Percentiles rank a stretch among this genome's conserved stretches.
These are phyloP conservation scores for Sympetrum striolatum DNA, from an alignment of 2,888 invertebrate genomes.

Conservation along the genomic window DNA sequence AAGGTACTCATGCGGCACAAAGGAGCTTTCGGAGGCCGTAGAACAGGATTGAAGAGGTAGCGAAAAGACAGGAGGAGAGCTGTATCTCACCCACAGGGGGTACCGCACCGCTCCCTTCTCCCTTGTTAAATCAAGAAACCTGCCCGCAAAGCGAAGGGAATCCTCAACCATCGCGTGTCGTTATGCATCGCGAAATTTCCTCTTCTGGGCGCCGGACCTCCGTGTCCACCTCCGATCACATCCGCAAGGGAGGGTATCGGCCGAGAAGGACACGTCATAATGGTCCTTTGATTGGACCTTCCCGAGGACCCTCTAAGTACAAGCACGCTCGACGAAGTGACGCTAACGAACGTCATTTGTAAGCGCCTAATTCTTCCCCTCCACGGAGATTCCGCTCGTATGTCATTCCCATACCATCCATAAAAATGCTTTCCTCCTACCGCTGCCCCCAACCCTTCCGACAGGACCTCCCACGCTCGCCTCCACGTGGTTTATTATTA, in stretches of 20 bases:
- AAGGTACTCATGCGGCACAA: too few species aligned
- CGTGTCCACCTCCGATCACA: background rate
- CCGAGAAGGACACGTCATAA: constrained; percentile 8
- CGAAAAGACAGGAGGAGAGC: background rate
- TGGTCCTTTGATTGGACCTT: constrained; percentile 19
- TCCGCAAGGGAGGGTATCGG: background rate
- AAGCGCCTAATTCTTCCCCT: constrained; percentile 12
- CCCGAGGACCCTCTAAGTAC: background rate
- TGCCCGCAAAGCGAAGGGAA: background rate
- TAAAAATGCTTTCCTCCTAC: background rate
- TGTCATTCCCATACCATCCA: constrained; percentile 4
- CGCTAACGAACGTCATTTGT: constrained; percentile 42
- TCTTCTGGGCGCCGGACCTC: background rate
- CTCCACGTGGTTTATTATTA: constrained; percentile 15
- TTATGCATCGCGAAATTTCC: background rate
- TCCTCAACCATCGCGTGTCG: background rate
- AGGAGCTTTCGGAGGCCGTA: too few species aligned
- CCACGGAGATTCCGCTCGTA: background rate
- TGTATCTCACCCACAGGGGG: background rate
- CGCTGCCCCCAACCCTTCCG: background rate
- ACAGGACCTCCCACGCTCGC: constrained; percentile 28
- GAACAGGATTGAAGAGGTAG: background rate
- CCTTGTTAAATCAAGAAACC: background rate
- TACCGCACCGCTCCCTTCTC: background rate
- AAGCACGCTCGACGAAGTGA: background rate